Evolutionary conservation across 1,140 invertebrate species (phyloP).

Genomic region (Diachasmimorpha longicaudata): DNA sequence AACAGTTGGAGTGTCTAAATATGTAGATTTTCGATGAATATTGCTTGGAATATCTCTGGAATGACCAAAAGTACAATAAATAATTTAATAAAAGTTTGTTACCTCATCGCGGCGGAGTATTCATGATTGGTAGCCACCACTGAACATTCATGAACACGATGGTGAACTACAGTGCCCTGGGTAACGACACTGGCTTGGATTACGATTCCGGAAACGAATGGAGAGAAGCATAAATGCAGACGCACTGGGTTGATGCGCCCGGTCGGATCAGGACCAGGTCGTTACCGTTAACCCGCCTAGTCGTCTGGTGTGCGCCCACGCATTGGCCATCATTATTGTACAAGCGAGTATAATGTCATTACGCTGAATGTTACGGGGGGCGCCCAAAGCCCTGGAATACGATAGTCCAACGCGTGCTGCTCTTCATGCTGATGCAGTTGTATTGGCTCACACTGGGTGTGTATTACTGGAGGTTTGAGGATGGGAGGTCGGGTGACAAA

Average conservation of each 20-base stretch:
- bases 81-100: too few relatives aligned
- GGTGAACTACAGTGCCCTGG: not conserved
- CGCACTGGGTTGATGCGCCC: constrained; percentile 25
- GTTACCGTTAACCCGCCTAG: constrained; percentile 41
- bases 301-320: constrained; percentile 32
- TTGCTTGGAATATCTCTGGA: too few relatives aligned
- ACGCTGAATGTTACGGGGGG: constrained; percentile 3
- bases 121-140: not conserved
- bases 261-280: constrained; percentile 19
- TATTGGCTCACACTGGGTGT: not conserved
- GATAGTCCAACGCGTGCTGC: constrained; percentile 6
- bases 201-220: constrained; percentile 16
- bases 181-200: not conserved
- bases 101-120: not conserved
- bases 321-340: constrained; percentile 45
- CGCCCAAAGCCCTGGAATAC: not conserved
- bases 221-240: constrained; percentile 35
- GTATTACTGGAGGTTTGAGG: not conserved
- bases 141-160: not conserved
- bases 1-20: too few relatives aligned
- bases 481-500: constrained; percentile 35
- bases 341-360: constrained; percentile 40
- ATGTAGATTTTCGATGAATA: too few relatives aligned
- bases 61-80: too few relatives aligned
- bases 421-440: not conserved